These are phyloP conservation scores for Odontocerum albicorne DNA, from an alignment of 2,888 invertebrate species.

Conservation along the genomic window DNA sequence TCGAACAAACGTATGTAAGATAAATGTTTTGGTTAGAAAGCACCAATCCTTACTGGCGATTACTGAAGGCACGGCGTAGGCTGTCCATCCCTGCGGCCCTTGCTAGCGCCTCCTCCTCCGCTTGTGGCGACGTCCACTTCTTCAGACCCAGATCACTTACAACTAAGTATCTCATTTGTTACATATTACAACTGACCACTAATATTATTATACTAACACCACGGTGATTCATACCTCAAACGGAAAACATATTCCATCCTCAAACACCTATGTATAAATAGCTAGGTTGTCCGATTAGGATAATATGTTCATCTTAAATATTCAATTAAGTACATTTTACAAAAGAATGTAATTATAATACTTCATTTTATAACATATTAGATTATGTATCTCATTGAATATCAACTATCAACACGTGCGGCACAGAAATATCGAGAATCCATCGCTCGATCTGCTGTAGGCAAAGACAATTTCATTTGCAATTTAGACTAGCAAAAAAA, in stretches of 20 bases:
- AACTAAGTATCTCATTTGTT: conserved; percentile 40
- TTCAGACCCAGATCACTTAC: conserved; percentile 46
- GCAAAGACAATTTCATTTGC: conserved; percentile 61
- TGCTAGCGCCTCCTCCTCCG: conserved; percentile 4
- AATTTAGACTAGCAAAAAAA: conserved; percentile 46
- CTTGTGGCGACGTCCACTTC: conserved; percentile 4
- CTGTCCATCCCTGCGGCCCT: too few relatives aligned
- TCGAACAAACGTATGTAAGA: too few relatives aligned
- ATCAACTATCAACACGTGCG: not conserved
- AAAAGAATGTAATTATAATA: conserved; percentile 24
- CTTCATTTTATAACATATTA: conserved; percentile 18
- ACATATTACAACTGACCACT: conserved; percentile 5
- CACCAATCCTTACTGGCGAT: conserved; percentile 52
- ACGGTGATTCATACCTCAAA: not conserved
- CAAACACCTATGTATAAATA: not conserved
- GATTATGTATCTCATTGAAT: conserved; percentile 11
- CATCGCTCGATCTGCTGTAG: conserved; percentile 57
- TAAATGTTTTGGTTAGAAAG: conserved; percentile 50
- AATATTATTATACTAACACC: conserved; percentile 8
- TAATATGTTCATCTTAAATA: conserved; percentile 19
- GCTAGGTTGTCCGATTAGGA: too few relatives aligned
- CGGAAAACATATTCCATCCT: conserved; percentile 43
- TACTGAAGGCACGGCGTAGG: too few relatives aligned
- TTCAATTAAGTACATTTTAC: conserved; percentile 19
- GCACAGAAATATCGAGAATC: conserved; percentile 51